phyloP scores from a whole-genome alignment of 1,140 invertebrate species.

The Oryzaephilus surinamensis region DNA sequence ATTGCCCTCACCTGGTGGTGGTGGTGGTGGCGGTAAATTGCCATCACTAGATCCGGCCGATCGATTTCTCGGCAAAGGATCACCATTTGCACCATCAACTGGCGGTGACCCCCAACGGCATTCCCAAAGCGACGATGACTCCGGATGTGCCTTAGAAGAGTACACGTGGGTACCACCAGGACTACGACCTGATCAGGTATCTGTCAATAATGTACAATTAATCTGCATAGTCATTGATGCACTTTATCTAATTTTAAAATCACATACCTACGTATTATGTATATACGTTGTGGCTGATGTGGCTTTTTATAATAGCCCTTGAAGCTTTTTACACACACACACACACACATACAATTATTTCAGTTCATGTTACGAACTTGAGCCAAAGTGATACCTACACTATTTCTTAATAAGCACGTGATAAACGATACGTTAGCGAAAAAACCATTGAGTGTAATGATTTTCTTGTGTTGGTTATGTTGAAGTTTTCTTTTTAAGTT shows the following conservation, averaged over 20 bases:
- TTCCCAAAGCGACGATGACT: conserved; percentile 93
- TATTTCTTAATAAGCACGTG: too few species aligned
- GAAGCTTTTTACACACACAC: too few species aligned
- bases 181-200: conserved; percentile 87
- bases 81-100: conserved; percentile 29
- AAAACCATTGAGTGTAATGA: too few species aligned
- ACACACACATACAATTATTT: background rate
- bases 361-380: too few species aligned
- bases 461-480: too few species aligned
- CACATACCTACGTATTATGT: too few species aligned
- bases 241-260: too few species aligned
- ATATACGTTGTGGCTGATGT: too few species aligned
- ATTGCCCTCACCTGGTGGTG: conserved; percentile 29
- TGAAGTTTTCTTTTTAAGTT: too few species aligned
- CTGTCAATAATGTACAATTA: background rate
- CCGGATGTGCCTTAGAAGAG: conserved; percentile 92
- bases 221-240: background rate
- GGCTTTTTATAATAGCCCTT: too few species aligned
- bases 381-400: too few species aligned
- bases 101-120: conserved; percentile 65
- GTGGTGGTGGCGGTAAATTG: conserved; percentile 18
- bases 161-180: conserved; percentile 97
- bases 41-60: conserved; percentile 38
- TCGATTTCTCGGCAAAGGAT: conserved; percentile 39
- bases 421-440: conserved; percentile 3